Percentiles rank a stretch among this genome's conserved stretches.
Conservation (phyloP, 1,140 invertebrate species). For the Steinernema feltiae region DNA sequence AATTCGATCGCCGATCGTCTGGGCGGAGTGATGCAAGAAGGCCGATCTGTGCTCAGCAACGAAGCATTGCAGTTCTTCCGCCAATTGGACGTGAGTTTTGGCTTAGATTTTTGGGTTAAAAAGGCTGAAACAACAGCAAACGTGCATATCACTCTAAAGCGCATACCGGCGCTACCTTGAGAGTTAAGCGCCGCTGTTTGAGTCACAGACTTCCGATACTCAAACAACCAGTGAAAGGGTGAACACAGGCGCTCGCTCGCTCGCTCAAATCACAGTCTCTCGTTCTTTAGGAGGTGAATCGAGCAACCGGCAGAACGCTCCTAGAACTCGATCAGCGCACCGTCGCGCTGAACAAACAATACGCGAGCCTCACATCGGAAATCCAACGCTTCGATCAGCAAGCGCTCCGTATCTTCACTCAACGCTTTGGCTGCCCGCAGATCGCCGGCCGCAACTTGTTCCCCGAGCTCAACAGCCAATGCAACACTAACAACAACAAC, state of each 20-base stretch:
- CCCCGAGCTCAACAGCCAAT: not conserved
- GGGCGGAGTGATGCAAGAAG: not conserved
- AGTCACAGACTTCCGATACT: no score
- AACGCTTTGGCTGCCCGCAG: not conserved
- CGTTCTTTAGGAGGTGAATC: no score
- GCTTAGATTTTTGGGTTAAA: not conserved
- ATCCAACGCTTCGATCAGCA: not conserved
- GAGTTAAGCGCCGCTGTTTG: no score
- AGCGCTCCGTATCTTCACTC: not conserved
- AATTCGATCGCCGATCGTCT: not conserved
- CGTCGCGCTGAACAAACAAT: not conserved
- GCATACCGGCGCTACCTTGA: not conserved
- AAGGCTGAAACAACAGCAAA: not conserved
- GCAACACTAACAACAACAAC: not conserved
- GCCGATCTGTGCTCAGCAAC: not conserved
- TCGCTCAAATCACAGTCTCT: no score
- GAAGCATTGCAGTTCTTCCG: not conserved
- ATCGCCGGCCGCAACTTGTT: not conserved
- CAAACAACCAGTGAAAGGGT: no score
- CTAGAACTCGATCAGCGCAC: not conserved
- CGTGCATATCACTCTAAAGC: not conserved
- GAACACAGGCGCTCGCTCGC: no score
- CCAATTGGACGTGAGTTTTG: not conserved
- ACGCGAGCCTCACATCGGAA: not conserved
- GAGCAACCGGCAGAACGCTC: not conserved